Evolutionary conservation across 2,113 vertebrate species (phyloP).

Genomic region (Scortum barcoo): DNA sequence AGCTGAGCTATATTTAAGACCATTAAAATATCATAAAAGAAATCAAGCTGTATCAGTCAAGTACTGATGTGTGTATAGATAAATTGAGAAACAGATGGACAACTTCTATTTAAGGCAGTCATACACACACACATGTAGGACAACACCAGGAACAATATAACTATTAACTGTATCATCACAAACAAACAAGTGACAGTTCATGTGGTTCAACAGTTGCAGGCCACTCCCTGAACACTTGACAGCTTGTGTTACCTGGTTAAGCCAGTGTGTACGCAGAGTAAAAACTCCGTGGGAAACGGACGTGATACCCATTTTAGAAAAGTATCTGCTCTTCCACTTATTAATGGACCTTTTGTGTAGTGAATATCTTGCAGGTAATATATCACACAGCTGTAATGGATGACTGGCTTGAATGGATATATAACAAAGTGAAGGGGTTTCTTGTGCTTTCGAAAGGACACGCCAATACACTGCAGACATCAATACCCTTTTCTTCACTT

Average conservation of each 20-base stretch:
- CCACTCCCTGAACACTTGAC: conserved; percentile 65
- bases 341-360: conserved; percentile 65
- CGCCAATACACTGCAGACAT: conserved; percentile 5
- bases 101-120: neutral
- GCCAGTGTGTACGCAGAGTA: conserved; percentile 23
- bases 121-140: neutral
- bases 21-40: neutral
- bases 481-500: neutral
- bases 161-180: neutral
- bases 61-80: neutral
- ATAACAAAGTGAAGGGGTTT: conserved; percentile 52
- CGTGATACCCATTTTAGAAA: conserved; percentile 48
- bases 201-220: conserved; percentile 38
- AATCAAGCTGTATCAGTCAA: neutral
- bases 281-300: conserved; percentile 67
- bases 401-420: conserved; percentile 41
- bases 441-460: conserved; percentile 34
- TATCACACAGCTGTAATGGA: conserved; percentile 55
- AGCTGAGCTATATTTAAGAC: neutral
- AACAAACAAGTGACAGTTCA: conserved; percentile 27
- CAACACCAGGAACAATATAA: neutral
- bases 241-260: conserved; percentile 42
- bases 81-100: neutral
- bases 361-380: conserved; percentile 58
- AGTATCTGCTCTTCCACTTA: conserved; percentile 48